A percentile compares a stretch with the other conserved stretches of the same genome.
Evolutionary conservation across 1,140 invertebrate genomes (phyloP).

Genomic region (Drosophila miranda): DNA sequence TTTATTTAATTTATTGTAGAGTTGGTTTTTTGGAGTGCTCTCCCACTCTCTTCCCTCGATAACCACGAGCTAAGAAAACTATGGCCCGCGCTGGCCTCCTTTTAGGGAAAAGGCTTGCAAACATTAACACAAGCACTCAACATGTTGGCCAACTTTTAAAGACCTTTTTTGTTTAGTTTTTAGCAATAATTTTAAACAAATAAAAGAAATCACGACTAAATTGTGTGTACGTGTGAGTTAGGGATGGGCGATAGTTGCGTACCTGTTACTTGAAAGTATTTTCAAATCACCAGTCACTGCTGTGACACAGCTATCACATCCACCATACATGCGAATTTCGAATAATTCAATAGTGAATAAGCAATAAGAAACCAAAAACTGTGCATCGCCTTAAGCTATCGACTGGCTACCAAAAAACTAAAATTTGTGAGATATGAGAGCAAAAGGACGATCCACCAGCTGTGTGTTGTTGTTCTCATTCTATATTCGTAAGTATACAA

Average conservation of each 20-base stretch:
- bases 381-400: too few relatives aligned
- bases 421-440: too few relatives aligned
- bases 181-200: constrained; percentile 71
- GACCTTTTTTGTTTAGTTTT: constrained; percentile 43
- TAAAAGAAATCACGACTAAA: constrained; percentile 78
- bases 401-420: too few relatives aligned
- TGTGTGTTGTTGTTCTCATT: too few relatives aligned
- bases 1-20: constrained; percentile 17
- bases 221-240: constrained; percentile 73
- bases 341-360: too few relatives aligned
- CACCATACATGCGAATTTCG: too few relatives aligned
- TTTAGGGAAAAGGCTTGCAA: constrained; percentile 22
- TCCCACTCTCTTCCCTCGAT: constrained; percentile 26
- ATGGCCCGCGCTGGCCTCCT: constrained; percentile 23
- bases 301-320: neutral
- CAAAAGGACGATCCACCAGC: too few relatives aligned
- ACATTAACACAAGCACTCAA: constrained; percentile 33
- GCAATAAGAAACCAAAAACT: too few relatives aligned
- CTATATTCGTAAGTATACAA: too few relatives aligned
- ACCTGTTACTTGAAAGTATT: constrained; percentile 27
- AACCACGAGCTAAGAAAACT: constrained; percentile 21
- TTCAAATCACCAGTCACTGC: constrained; percentile 4
- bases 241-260: constrained; percentile 44
- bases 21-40: constrained; percentile 37
- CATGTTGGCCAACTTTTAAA: constrained; percentile 45